Percentiles rank a stretch among this genome's conserved stretches.
Conservation (phyloP, 2,888 invertebrate species). For the Stegana nigrithorax region DNA sequence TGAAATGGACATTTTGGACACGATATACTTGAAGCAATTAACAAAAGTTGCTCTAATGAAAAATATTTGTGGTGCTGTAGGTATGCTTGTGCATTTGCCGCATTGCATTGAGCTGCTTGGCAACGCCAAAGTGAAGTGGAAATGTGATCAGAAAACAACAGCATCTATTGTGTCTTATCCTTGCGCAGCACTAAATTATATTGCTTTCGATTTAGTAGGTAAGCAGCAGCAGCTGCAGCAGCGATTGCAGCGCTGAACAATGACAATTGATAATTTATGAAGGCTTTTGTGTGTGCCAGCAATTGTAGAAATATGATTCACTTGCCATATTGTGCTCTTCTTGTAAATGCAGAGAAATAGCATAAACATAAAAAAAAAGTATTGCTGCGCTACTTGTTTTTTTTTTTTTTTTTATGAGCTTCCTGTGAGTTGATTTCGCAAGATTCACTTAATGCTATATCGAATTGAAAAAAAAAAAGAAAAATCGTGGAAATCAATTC, state of each 20-base stretch:
- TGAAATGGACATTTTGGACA: conserved; percentile 40
- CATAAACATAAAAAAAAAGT: too few species aligned
- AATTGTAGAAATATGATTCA: background rate
- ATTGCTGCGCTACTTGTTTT: too few species aligned
- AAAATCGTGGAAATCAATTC: background rate
- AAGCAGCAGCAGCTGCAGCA: background rate
- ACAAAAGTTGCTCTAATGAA: conserved; percentile 45
- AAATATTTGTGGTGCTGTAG: conserved; percentile 34
- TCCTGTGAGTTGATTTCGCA: too few species aligned
- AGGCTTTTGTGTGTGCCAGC: background rate
- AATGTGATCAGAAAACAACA: too few species aligned
- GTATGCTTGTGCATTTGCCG: too few species aligned
- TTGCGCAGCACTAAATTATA: background rate
- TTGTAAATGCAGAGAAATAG: too few species aligned
- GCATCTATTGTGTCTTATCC: background rate
- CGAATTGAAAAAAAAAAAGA: too few species aligned
- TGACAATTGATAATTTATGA: background rate
- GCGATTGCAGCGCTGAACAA: background rate
- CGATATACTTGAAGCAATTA: conserved; percentile 35
- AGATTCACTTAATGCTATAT: background rate
- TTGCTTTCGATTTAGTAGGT: background rate
- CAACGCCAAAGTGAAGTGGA: too few species aligned
- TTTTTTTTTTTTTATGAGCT: too few species aligned
- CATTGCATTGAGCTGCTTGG: too few species aligned
- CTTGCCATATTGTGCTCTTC: too few species aligned